These are phyloP conservation scores for Lypha dubia DNA, from an alignment of 2,888 invertebrate species.

Conservation along the genomic window DNA sequence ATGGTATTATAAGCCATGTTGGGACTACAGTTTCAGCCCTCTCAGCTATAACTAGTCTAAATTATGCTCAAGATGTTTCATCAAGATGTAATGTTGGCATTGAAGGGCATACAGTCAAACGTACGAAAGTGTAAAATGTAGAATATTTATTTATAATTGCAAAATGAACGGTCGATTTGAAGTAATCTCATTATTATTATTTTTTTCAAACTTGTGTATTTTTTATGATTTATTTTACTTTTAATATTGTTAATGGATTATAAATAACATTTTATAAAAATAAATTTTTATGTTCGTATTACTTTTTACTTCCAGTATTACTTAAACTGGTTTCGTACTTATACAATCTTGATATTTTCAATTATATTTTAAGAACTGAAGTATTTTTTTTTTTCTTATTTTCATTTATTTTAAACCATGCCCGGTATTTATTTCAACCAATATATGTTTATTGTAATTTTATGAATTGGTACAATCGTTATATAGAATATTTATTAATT, in stretches of 20 bases:
- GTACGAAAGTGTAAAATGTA: conserved; percentile 79
- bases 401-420: not conserved
- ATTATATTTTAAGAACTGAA: conserved; percentile 50
- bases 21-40: conserved; percentile 69
- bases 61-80: conserved; percentile 79
- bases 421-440: not conserved
- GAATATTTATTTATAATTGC: not conserved
- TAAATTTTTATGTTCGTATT: conserved; percentile 36
- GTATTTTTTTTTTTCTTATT: conserved; percentile 38
- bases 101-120: conserved; percentile 83
- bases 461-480: conserved; percentile 34
- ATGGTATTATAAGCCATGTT: conserved; percentile 70
- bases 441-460: conserved; percentile 46
- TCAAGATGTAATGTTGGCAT: conserved; percentile 82
- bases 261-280: conserved; percentile 34
- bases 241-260: conserved; percentile 64
- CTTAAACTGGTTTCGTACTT: conserved; percentile 60
- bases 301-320: conserved; percentile 35
- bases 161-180: conserved; percentile 22
- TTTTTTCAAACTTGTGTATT: conserved; percentile 43
- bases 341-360: conserved; percentile 34
- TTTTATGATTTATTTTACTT: conserved; percentile 65
- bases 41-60: conserved; percentile 76
- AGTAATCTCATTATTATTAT: conserved; percentile 17
- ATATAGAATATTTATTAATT: conserved; percentile 46